These are phyloP conservation scores for Pelochelys cantorii DNA, from an alignment of 2,797 vertebrate genomes.

Conservation along the genomic window DNA sequence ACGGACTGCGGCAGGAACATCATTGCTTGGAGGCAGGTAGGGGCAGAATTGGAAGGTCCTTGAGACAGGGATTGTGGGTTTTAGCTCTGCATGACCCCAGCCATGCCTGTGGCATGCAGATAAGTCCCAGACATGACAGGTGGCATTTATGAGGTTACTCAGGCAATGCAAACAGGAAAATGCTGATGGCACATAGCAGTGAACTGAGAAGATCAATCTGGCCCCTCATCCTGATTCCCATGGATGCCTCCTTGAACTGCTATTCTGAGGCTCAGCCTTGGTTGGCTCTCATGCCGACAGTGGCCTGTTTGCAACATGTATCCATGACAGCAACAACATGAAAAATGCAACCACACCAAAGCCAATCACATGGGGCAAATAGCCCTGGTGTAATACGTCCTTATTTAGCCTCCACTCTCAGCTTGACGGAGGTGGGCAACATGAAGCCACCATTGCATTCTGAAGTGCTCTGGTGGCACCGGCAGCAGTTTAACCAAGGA, in stretches of 20 bases:
- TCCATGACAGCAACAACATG: neutral
- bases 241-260: too few relatives aligned
- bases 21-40: neutral
- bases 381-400: too few relatives aligned
- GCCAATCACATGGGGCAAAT: too few relatives aligned
- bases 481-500: too few relatives aligned
- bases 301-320: neutral
- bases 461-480: too few relatives aligned
- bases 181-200: neutral
- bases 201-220: neutral
- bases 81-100: neutral
- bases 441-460: too few relatives aligned
- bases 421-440: too few relatives aligned
- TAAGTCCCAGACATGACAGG: neutral
- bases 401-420: too few relatives aligned
- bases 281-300: too few relatives aligned
- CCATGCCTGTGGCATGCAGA: neutral
- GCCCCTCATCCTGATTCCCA: neutral
- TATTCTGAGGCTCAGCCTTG: neutral
- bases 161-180: neutral
- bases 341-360: neutral
- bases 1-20: too few relatives aligned
- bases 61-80: neutral
- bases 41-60: neutral
- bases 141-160: neutral